Evolutionary conservation across 1,140 invertebrate species (phyloP), one percentile per base, ranked within the genome.

Genomic region (Drosophila ogumai): DNA sequence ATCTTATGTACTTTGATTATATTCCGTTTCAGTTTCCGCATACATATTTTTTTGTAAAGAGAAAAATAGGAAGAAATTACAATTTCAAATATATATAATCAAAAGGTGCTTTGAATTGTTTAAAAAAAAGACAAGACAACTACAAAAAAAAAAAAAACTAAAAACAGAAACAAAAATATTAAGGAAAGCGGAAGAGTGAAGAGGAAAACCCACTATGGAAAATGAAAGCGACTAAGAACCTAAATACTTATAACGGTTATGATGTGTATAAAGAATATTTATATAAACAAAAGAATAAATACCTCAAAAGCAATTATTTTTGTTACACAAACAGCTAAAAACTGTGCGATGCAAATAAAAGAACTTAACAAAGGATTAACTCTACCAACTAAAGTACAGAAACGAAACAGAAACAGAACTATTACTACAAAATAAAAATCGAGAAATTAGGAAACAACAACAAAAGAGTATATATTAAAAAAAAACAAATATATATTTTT

Each of bases 241-340:
- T 82, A 87, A 88, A 80, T 81, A 87, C 76, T 80, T 87, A 87
- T 80, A 81, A 82, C 64, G 75, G 67, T 82, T 82, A 85, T 78
- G 69, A 85, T 78, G 69, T 82, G 72, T 86, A 86, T 80, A 88
- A 82, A 76, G 77, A 82, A 90, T 80, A 82, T 90, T 90, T 82
- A 90, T 90, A 88, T 79, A 90, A 90, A 82, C 78, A 80, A 87
- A 90, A 64, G 74, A 90, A 68, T 61, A 91, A 91, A 91, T 91
- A 91, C 90, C 90, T 91, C 90, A 91, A 56, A 90, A 91, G 85
- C 90, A 91, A 91, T 91, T 91, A 91, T 91, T 91, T 91, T 91
- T 91, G 84, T 91, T 91, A 90, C 74, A 86, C 74, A 82, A 80
- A 25, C 65, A 82, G 77, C 61, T 79, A 60, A 79, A 73, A 67